phyloP scores from a whole-genome alignment of 2,797 vertebrate genomes.

The Scolopax rusticola region DNA sequence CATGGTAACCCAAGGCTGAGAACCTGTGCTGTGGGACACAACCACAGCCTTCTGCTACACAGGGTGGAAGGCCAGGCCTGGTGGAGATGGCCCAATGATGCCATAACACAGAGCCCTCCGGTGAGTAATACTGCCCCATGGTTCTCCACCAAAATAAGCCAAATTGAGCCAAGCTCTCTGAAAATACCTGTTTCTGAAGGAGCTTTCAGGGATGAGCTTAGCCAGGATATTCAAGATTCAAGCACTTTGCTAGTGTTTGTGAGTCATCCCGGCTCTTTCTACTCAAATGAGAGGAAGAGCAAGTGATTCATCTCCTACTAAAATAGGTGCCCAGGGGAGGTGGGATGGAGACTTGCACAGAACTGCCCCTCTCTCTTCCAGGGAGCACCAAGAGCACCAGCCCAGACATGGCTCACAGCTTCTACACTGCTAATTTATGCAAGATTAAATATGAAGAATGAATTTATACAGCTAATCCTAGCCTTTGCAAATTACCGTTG shows the following conservation, averaged over 20 bases:
- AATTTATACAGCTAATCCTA: not conserved
- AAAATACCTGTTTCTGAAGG: not conserved
- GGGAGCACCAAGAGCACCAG: not conserved
- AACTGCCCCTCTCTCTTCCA: not conserved
- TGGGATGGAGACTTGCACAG: not conserved
- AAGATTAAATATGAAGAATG: not conserved
- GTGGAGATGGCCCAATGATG: not conserved
- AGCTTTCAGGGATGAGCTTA: not conserved
- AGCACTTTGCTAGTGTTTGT: not conserved
- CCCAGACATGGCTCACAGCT: not conserved
- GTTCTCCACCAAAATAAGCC: not conserved
- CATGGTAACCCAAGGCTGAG: not conserved
- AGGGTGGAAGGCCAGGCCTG: not conserved
- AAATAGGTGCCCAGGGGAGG: not conserved
- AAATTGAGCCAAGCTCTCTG: not conserved
- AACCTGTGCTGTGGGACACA: not conserved
- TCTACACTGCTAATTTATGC: not conserved
- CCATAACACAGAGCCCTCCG: not conserved
- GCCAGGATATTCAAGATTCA: not conserved
- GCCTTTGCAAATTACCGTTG: not conserved
- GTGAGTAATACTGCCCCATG: accelerated
- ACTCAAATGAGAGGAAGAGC: not conserved
- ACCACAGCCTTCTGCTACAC: not conserved
- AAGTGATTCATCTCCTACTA: slow-evolving; percentile 20
- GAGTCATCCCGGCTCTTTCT: slow-evolving; percentile 26